Conservation (phyloP, 2,797 vertebrate genomes). For the Margarornis squamiger region DNA sequence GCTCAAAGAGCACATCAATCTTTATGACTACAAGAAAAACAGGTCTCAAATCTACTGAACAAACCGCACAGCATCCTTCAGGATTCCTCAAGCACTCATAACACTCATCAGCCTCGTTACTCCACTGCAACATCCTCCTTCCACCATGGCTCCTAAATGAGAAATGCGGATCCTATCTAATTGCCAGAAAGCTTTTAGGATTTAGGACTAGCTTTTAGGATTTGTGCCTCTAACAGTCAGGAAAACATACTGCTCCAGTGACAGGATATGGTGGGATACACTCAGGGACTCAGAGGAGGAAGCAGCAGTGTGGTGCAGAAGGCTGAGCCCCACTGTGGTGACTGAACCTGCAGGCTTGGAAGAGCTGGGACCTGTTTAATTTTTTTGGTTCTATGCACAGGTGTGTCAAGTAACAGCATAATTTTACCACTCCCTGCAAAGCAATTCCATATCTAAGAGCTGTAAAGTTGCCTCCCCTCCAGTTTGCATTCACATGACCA, state of each 20-base stretch:
- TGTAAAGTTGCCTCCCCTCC: not conserved
- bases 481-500: not conserved
- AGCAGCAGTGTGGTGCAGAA: not conserved
- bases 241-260: not conserved
- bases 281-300: not conserved
- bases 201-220: not conserved
- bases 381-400: not conserved
- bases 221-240: not conserved
- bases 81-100: not conserved
- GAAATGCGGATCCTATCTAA: not conserved
- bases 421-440: not conserved
- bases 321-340: not conserved
- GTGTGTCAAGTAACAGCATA: not conserved
- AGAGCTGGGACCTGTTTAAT: not conserved
- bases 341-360: not conserved
- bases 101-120: not conserved
- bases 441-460: not conserved
- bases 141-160: not conserved
- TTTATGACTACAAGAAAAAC: not conserved
- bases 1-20: conserved; percentile 14
- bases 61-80: not conserved
- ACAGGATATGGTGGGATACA: rapidly evolving
- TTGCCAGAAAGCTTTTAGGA: not conserved
- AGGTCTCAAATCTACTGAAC: not conserved
- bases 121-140: not conserved